Evolutionary conservation across 1,140 invertebrate species (phyloP).

Genomic region (Bombus fervidus): DNA sequence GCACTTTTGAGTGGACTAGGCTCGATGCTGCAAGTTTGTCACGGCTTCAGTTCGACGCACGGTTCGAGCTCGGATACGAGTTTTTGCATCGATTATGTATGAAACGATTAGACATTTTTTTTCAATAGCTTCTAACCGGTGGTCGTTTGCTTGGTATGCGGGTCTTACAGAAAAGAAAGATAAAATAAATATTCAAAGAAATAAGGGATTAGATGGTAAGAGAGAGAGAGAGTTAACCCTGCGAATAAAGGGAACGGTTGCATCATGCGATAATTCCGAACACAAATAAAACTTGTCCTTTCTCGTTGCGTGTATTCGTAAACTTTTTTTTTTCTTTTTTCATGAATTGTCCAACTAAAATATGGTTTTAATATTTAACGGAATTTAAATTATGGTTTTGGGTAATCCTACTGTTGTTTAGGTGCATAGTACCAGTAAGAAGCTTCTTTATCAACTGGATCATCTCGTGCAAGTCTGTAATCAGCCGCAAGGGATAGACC

Average conservation of each 20-base stretch:
- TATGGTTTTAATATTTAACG: slow-evolving; percentile 36
- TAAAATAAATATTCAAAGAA: not conserved
- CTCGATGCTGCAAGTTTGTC: slow-evolving; percentile 87
- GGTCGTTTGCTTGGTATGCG: slow-evolving; percentile 75
- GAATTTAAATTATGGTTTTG: slow-evolving; percentile 54
- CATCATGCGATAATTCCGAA: slow-evolving; percentile 2
- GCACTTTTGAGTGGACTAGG: slow-evolving; percentile 87
- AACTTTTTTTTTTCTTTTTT: slow-evolving; percentile 6
- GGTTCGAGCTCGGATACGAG: slow-evolving; percentile 66
- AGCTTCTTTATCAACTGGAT: slow-evolving; percentile 96
- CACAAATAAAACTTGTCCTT: not conserved
- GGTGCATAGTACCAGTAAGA: slow-evolving; percentile 98
- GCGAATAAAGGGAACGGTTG: not conserved
- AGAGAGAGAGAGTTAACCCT: slow-evolving; percentile 11
- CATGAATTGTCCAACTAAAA: slow-evolving; percentile 24
- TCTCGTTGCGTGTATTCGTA: slow-evolving; percentile 8
- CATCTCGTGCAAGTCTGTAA: slow-evolving; percentile 97
- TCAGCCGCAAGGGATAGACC: slow-evolving; percentile 89
- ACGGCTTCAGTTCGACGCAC: slow-evolving; percentile 81
- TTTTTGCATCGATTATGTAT: slow-evolving; percentile 80
- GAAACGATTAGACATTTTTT: slow-evolving; percentile 67
- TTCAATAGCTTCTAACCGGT: slow-evolving; percentile 58
- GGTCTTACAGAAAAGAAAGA: slow-evolving; percentile 54
- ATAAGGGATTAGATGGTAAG: slow-evolving; percentile 33
- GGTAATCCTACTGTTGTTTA: slow-evolving; percentile 83